Evolutionary conservation across 2,797 vertebrate species (phyloP).

Genomic region (Gorsachius magnificus): DNA sequence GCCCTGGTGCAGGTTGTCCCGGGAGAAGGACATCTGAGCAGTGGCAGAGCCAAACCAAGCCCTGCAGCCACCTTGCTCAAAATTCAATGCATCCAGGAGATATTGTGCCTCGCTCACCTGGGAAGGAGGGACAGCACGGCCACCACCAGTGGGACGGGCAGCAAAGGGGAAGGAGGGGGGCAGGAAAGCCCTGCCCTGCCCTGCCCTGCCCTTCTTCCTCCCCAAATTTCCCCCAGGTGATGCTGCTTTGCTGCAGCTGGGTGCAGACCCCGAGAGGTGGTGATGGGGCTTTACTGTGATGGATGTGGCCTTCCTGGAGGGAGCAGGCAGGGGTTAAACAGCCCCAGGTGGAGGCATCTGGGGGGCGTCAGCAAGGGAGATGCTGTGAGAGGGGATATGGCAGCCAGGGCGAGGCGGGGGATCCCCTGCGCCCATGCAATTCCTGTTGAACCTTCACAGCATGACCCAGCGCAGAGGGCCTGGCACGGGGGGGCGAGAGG

Average conservation of each 20-base stretch:
- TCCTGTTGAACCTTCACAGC: not conserved
- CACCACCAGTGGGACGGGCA: too few relatives aligned
- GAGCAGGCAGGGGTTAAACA: not conserved
- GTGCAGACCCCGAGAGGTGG: not conserved
- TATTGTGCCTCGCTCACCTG: not conserved
- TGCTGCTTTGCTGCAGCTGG: not conserved
- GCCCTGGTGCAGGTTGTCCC: not conserved
- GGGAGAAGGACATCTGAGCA: too few relatives aligned
- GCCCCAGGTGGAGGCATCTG: not conserved
- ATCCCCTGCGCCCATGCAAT: accelerated
- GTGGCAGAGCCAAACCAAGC: not conserved
- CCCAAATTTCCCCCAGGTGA: not conserved
- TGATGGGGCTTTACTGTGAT: not conserved
- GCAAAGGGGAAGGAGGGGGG: too few relatives aligned
- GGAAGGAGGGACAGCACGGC: not conserved
- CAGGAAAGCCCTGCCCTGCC: not conserved
- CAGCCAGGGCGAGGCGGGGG: too few relatives aligned
- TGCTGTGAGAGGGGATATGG: accelerated
- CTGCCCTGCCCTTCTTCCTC: not conserved
- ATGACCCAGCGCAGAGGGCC: not conserved
- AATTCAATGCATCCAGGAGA: accelerated
- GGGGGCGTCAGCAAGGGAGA: not conserved
- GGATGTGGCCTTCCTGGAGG: not conserved
- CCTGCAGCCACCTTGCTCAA: not conserved
- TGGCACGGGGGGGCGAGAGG: not conserved